Evolutionary conservation across 2,888 invertebrate species (phyloP).

Genomic region (Pyrochroa serraticornis): DNA sequence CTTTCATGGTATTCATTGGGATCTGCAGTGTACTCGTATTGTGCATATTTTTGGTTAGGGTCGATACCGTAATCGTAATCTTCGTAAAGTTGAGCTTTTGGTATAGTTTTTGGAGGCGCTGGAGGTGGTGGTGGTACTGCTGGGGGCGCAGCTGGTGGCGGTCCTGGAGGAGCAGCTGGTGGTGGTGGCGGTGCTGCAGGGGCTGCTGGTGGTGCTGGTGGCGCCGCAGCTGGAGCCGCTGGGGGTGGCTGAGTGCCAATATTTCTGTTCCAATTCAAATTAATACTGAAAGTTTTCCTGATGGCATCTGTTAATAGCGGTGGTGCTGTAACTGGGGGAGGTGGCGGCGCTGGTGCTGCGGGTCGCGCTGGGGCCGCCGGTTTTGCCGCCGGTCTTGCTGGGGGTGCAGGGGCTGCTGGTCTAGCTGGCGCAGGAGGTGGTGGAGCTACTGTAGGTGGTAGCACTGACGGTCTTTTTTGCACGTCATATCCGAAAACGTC

Average conservation of each 20-base stretch:
- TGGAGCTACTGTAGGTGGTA: conserved; percentile 36
- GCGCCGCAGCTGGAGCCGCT: conserved; percentile 32
- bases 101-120: conserved; percentile 28
- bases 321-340: conserved; percentile 34
- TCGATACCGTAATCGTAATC: conserved; percentile 31
- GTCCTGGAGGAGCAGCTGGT: conserved; percentile 18
- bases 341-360: conserved; percentile 32
- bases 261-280: conserved; percentile 54
- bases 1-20: conserved; percentile 30
- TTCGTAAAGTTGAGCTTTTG: conserved; percentile 24
- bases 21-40: conserved; percentile 11
- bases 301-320: conserved; percentile 52
- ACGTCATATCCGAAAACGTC: conserved; percentile 57
- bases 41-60: too few relatives aligned
- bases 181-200: conserved; percentile 25
- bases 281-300: conserved; percentile 53
- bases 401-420: conserved; percentile 30
- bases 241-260: conserved; percentile 36
- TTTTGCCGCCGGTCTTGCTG: conserved; percentile 30
- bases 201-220: conserved; percentile 32
- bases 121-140: conserved; percentile 30
- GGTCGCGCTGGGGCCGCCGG: conserved; percentile 27
- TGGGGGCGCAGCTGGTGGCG: conserved; percentile 27
- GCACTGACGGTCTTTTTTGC: conserved; percentile 44
- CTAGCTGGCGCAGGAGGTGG: conserved; percentile 33